Conservation (phyloP, 2,113 vertebrate genomes). For the Xenopus laevis region DNA sequence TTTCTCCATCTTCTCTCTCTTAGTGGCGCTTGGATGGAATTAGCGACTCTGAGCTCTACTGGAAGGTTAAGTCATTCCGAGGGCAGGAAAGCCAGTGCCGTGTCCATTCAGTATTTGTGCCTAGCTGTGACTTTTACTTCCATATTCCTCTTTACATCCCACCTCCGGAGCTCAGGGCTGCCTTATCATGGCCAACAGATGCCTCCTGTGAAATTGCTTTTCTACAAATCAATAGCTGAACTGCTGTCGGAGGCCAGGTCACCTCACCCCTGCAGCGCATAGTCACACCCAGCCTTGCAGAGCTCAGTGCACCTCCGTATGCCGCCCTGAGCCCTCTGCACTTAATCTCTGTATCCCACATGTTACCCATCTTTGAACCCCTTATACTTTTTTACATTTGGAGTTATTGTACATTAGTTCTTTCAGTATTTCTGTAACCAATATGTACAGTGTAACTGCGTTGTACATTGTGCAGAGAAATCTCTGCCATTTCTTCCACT, state of each 20-base stretch:
- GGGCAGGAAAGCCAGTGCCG: background rate
- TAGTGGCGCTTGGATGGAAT: conserved; percentile 16
- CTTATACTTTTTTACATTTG: too few species aligned
- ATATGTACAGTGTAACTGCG: too few species aligned
- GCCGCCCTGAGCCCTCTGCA: background rate
- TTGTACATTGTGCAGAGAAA: too few species aligned
- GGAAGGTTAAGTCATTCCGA: conserved; percentile 18
- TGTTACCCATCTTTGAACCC: too few species aligned
- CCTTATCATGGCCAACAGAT: conserved; percentile 41
- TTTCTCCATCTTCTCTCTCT: background rate
- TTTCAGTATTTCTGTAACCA: too few species aligned
- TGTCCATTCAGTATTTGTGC: conserved; percentile 3
- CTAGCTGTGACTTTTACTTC: conserved; percentile 1
- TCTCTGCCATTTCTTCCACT: too few species aligned
- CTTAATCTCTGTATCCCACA: background rate
- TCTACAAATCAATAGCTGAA: conserved; percentile 40
- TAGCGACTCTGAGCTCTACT: conserved; percentile 1
- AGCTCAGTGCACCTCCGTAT: background rate
- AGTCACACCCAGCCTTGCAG: background rate
- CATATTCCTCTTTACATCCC: conserved; percentile 7
- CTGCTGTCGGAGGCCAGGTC: conserved; percentile 19
- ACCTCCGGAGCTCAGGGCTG: conserved; percentile 13
- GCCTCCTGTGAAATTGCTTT: conserved; percentile 40
- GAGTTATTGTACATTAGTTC: too few species aligned
- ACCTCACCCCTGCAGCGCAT: conserved; percentile 7